Conservation (phyloP, 1,140 invertebrate genomes). For the Diorhabda elongata region DNA sequence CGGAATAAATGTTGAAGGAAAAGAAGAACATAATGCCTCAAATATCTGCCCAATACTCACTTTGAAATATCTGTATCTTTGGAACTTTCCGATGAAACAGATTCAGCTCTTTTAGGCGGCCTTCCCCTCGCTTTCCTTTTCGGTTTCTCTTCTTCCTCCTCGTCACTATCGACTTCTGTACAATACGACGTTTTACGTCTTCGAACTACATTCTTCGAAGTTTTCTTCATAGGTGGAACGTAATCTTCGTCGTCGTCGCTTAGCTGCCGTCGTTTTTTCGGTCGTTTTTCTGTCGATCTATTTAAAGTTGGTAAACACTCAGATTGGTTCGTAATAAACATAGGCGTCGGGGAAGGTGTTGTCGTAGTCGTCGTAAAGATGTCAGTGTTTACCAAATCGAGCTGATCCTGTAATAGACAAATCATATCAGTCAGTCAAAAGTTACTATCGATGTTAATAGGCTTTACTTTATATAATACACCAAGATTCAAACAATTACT, state of each 20-base stretch:
- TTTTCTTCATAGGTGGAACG: slow-evolving; percentile 30
- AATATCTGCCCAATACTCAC: neutral
- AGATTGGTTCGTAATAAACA: too few species aligned
- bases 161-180: slow-evolving; percentile 23
- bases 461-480: too few species aligned
- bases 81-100: slow-evolving; percentile 43
- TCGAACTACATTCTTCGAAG: slow-evolving; percentile 7
- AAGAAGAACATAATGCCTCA: too few species aligned
- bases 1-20: too few species aligned
- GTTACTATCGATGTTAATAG: too few species aligned
- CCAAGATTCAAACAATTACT: too few species aligned
- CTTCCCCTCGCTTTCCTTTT: slow-evolving; percentile 29
- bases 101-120: slow-evolving; percentile 38
- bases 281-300: neutral
- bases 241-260: slow-evolving; percentile 41
- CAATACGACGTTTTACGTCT: slow-evolving; percentile 12
- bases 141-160: slow-evolving; percentile 14
- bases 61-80: slow-evolving; percentile 40
- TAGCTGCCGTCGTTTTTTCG: slow-evolving; percentile 14
- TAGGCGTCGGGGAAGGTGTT: too few species aligned
- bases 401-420: too few species aligned
- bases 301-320: too few species aligned
- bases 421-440: too few species aligned
- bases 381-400: too few species aligned
- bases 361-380: too few species aligned